phyloP scores from a whole-genome alignment of 2,113 vertebrate species.

The Myotis lucifugus region DNA sequence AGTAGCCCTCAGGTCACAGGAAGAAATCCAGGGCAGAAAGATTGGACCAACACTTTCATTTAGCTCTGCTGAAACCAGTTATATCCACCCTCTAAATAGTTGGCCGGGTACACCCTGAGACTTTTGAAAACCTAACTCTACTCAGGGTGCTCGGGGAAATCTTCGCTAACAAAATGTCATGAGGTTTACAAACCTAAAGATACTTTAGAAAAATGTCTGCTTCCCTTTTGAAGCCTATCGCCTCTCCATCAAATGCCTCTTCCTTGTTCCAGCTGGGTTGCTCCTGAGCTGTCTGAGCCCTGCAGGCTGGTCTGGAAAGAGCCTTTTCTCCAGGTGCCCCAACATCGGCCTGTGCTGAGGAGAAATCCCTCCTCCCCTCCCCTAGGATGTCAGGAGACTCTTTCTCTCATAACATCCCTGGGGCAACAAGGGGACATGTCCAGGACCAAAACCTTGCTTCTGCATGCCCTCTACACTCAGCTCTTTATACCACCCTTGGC shows the following conservation, averaged over 20 bases:
- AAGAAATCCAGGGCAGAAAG: conserved; percentile 50
- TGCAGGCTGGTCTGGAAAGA: fast-evolving
- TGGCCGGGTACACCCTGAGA: not conserved
- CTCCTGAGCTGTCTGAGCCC: fast-evolving
- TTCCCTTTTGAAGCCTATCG: fast-evolving
- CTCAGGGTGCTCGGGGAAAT: not conserved
- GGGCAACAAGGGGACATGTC: fast-evolving
- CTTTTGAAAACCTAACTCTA: not conserved
- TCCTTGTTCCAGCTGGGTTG: not conserved
- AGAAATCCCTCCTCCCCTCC: fast-evolving
- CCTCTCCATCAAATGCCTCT: fast-evolving
- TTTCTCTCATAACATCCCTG: not conserved
- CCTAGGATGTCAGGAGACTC: fast-evolving
- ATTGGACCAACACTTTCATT: conserved; percentile 51
- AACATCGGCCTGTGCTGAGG: fast-evolving
- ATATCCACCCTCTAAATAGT: conserved; percentile 61
- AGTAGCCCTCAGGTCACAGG: conserved; percentile 56
- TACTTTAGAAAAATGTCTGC: fast-evolving
- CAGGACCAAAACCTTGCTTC: fast-evolving
- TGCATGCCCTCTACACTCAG: fast-evolving
- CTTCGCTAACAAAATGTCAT: not conserved
- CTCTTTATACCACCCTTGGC: fast-evolving
- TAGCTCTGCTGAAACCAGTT: not conserved
- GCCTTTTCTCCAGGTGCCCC: not conserved
- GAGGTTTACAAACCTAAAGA: not conserved